Evolutionary conservation across 2,113 vertebrate genomes (phyloP), one percentile per base, ranked within the genome.

Genomic region (Misgurnus anguillicaudatus): DNA sequence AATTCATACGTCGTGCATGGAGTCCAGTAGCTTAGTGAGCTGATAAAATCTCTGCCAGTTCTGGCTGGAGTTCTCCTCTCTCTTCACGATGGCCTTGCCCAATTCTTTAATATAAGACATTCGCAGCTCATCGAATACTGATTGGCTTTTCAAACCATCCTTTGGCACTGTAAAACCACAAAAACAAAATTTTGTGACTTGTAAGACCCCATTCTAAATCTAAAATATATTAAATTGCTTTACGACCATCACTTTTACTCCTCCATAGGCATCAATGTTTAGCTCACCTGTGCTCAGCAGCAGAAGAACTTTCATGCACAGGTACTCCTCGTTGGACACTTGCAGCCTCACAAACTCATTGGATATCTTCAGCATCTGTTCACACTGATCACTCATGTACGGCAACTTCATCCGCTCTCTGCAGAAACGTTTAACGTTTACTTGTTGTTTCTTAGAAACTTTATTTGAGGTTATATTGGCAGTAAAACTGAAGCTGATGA

Each of bases 11-110:
- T 98, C 96, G 67, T 99, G 98, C 98, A 99, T 99, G 91, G 96
- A 97, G 93, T 99, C 98, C 87, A 99, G 87, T 87, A 99, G 94
- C 87, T 98, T 99, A 53, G 98, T 99, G 89, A 99, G 96, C 85
- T 99, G 98, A 87, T 99, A 99, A 91, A 99, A 99, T 31, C 98
- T 92, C 84, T 99, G 97, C 98, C 98, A 99, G 94, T 99, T 99
- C 93, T 99, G 97, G 90, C 97, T 99, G 64, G 98, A 98, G 91
- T 97, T 99, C 91, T 97, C 96, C 88, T 99, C 96, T 64, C 96
- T 94, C 90, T 97, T 98, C 86, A 98, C 97, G 0, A 99, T 99
- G 91, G 98, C 97, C 91, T 98, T 99, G 47, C 97, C 97, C 85
- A 99, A 93, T 90, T 99, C 98, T 89, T 98, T 99, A 78, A 99